Conservation (phyloP, 2,113 vertebrate species). For the Cairina moschata region DNA sequence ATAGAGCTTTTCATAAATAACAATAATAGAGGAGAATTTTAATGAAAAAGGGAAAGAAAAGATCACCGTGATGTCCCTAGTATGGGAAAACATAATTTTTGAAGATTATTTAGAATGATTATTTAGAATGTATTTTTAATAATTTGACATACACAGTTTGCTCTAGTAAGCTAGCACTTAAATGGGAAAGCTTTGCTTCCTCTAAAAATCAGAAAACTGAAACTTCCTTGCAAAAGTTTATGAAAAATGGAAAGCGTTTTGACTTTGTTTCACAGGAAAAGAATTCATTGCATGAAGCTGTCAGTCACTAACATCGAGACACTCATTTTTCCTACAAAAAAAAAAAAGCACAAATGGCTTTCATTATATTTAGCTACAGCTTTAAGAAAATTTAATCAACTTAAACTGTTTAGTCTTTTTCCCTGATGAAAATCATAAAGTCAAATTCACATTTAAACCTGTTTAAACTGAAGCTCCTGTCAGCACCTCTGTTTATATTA, state of each 20-base stretch:
- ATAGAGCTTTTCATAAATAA: not conserved
- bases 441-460: constrained; percentile 76
- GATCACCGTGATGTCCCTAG: not conserved
- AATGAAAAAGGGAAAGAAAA: not conserved
- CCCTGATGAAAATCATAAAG: constrained; percentile 82
- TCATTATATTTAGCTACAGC: constrained; percentile 84
- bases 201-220: constrained; percentile 56
- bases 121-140: not conserved
- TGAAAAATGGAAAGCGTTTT: constrained; percentile 65
- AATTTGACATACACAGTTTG: constrained; percentile 18
- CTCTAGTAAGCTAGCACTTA: constrained; percentile 32
- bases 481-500: constrained; percentile 83
- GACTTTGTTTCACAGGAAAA: constrained; percentile 70
- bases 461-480: constrained; percentile 76
- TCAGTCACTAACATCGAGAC: constrained; percentile 67
- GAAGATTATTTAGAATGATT: not conserved
- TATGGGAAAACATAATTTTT: constrained; percentile 19
- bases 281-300: constrained; percentile 71
- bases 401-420: constrained; percentile 85
- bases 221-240: constrained; percentile 52
- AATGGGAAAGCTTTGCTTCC: constrained; percentile 16
- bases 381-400: constrained; percentile 85
- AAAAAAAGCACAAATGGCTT: constrained; percentile 79
- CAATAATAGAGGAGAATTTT: not conserved
- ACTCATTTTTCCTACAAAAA: constrained; percentile 66